These are phyloP conservation scores for Yponomeuta sedellus DNA, from an alignment of 2,888 invertebrate genomes.

Conservation along the genomic window DNA sequence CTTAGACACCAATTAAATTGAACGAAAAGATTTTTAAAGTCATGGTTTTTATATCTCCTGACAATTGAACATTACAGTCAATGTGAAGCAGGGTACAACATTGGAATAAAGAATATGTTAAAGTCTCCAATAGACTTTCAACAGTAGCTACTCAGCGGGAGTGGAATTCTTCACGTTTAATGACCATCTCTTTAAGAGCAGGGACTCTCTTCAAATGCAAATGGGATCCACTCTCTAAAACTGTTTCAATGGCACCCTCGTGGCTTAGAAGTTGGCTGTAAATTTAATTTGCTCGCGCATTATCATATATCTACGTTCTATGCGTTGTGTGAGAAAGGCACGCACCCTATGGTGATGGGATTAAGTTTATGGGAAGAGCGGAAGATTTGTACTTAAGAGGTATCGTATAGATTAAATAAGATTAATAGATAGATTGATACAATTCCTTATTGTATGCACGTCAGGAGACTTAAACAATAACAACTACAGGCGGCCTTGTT, in stretches of 20 bases:
- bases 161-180: neutral
- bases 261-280: neutral
- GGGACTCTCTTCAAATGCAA: neutral
- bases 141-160: neutral
- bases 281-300: neutral
- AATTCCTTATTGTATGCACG: too few relatives aligned
- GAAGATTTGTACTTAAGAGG: neutral
- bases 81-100: neutral
- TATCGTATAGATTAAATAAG: too few relatives aligned
- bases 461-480: too few relatives aligned
- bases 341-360: neutral
- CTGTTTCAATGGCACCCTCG: neutral
- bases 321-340: neutral
- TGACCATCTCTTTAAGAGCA: neutral
- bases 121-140: neutral
- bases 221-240: neutral
- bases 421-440: too few relatives aligned
- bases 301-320: neutral
- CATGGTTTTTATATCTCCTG: too few relatives aligned
- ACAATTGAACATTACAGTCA: too few relatives aligned
- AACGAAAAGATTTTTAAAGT: too few relatives aligned
- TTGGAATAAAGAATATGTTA: neutral
- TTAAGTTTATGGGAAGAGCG: neutral
- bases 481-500: too few relatives aligned
- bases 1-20: too few relatives aligned